These are phyloP conservation scores for Diorhabda sublineata DNA, from an alignment of 1,140 invertebrate species.

Conservation along the genomic window DNA sequence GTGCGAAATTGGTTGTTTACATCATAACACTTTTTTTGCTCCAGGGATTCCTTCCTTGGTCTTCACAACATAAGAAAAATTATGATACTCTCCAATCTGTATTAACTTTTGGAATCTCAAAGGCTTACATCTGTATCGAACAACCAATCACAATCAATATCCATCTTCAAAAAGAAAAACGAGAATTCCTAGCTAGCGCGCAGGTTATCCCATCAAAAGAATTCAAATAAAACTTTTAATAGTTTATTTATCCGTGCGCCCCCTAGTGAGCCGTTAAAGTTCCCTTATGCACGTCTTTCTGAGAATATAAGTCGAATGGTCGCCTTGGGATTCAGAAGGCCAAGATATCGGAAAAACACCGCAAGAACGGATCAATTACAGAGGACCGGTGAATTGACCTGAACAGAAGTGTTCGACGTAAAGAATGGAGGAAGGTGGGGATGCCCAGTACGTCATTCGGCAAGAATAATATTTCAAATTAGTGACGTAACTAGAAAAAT, in stretches of 20 bases:
- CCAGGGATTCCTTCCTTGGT: too few species aligned
- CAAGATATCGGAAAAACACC: conserved; percentile 18
- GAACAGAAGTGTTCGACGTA: background rate
- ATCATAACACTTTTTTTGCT: too few species aligned
- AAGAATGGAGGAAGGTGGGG: background rate
- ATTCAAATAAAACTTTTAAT: conserved; percentile 34
- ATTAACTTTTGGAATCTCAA: background rate
- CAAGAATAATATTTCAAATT: background rate
- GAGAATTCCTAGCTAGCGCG: background rate
- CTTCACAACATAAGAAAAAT: background rate
- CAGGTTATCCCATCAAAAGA: conserved; percentile 8
- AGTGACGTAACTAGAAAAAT: too few species aligned
- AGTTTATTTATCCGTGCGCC: conserved; percentile 29
- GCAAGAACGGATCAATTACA: conserved; percentile 23
- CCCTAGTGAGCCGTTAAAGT: conserved; percentile 35
- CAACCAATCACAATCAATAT: background rate
- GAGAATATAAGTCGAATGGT: conserved; percentile 25
- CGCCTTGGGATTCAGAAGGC: conserved; percentile 27
- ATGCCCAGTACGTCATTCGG: background rate
- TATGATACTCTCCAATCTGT: background rate
- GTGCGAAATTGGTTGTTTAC: too few species aligned
- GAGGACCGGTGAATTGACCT: conserved; percentile 7
- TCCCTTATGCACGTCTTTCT: conserved; percentile 13
- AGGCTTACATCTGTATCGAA: background rate
- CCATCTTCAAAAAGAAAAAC: background rate